phyloP scores from a whole-genome alignment of 2,888 invertebrate genomes.

The Troides oblongomaculatus region DNA sequence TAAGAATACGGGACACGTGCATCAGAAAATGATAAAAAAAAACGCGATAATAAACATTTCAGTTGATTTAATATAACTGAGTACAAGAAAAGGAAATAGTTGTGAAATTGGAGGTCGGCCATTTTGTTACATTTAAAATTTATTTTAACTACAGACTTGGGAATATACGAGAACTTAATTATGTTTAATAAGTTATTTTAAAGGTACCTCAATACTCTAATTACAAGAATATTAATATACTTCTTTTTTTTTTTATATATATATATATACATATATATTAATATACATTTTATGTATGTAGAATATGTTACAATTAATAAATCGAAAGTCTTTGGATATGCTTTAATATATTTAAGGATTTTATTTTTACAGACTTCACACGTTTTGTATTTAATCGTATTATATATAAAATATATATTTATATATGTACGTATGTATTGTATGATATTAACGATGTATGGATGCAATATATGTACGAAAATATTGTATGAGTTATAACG shows the following conservation, averaged over 20 bases:
- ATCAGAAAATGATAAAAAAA: slow-evolving; percentile 23
- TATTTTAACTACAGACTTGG: background rate
- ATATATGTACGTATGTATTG: slow-evolving; percentile 37
- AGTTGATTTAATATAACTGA: slow-evolving; percentile 11
- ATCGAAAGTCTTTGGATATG: slow-evolving; percentile 67
- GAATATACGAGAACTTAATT: background rate
- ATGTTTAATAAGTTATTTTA: slow-evolving; percentile 37
- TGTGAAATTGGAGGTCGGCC: background rate
- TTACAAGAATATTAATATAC: background rate
- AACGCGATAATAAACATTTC: background rate
- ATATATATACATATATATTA: no score
- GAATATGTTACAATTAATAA: slow-evolving; percentile 36
- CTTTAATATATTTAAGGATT: slow-evolving; percentile 53
- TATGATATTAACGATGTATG: slow-evolving; percentile 30
- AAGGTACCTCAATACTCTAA: slow-evolving; percentile 61
- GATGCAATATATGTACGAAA: slow-evolving; percentile 4
- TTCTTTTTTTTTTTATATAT: slow-evolving; percentile 22
- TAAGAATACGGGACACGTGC: slow-evolving; percentile 32
- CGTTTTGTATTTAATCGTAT: slow-evolving; percentile 31
- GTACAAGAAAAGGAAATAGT: slow-evolving; percentile 15
- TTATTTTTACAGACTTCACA: slow-evolving; percentile 19
- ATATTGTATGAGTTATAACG: slow-evolving; percentile 25
- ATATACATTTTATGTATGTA: slow-evolving; percentile 36
- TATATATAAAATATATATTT: slow-evolving; percentile 32
- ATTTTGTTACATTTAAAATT: slow-evolving; percentile 4